These are phyloP conservation scores for Eupithecia dodoneata DNA, from an alignment of 2,888 invertebrate species.

Conservation along the genomic window DNA sequence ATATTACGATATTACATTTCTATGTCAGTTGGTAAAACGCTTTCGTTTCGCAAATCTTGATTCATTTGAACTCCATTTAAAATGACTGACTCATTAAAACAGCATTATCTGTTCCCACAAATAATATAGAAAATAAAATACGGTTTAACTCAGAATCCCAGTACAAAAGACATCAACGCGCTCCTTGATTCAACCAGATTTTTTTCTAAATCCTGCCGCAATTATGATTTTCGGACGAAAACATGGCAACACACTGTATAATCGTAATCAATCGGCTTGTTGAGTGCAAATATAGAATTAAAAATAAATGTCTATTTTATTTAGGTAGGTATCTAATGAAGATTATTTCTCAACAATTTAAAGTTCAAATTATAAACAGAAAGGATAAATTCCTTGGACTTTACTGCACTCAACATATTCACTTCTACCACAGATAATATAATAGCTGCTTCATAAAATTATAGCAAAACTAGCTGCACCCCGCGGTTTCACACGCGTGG, in stretches of 20 bases:
- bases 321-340: no score
- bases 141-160: neutral
- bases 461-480: neutral
- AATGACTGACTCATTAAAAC: no score
- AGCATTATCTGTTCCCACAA: no score
- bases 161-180: neutral
- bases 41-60: no score
- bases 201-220: neutral
- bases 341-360: no score
- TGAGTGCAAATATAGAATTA: neutral
- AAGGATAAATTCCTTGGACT: neutral
- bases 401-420: neutral
- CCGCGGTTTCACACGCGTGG: no score
- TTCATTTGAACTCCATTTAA: no score
- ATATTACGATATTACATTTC: no score
- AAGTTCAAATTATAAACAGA: neutral
- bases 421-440: no score
- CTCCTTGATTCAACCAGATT: neutral
- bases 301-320: no score
- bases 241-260: neutral
- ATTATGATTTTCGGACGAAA: neutral
- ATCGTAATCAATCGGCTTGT: neutral
- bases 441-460: neutral
- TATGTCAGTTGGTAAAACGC: no score
- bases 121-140: no score